phyloP scores from a whole-genome alignment of 2,113 vertebrate genomes.

The Murina feae region DNA sequence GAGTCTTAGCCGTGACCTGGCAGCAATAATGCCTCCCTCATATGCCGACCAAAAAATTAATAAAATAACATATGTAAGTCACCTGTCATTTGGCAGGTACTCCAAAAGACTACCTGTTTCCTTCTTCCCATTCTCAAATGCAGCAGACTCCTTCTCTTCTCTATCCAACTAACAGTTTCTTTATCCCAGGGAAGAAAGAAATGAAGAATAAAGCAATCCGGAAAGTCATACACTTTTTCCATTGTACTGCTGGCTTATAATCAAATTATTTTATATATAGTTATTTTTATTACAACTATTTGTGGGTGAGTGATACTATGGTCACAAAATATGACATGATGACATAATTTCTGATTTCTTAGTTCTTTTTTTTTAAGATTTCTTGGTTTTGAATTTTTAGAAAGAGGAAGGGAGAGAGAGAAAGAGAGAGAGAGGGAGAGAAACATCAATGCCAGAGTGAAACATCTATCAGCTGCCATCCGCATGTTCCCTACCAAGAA shows the following conservation, averaged over 20 bases:
- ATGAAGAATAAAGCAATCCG: background rate
- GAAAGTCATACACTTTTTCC: background rate
- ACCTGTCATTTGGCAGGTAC: background rate
- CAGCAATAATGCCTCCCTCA: background rate
- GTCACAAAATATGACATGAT: background rate
- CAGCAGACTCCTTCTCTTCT: background rate
- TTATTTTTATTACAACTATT: background rate
- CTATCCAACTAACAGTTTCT: background rate
- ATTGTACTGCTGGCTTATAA: background rate
- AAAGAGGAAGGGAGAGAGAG: background rate
- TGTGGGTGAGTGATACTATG: background rate
- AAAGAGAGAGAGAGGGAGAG: background rate
- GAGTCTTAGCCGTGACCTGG: background rate
- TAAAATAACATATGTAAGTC: background rate
- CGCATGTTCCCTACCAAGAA: background rate
- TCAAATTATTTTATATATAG: background rate
- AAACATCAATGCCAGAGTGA: background rate
- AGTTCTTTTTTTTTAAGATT: background rate
- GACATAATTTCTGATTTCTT: slow-evolving; percentile 12
- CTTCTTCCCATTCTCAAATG: background rate
- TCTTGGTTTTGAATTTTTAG: background rate
- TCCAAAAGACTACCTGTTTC: background rate
- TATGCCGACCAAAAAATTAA: background rate
- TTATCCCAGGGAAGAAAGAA: background rate
- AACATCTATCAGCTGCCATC: background rate